Conservation (phyloP, 37 sponge, comb jelly and placozoan genomes). For the Halisarca cf. caerulea region DNA sequence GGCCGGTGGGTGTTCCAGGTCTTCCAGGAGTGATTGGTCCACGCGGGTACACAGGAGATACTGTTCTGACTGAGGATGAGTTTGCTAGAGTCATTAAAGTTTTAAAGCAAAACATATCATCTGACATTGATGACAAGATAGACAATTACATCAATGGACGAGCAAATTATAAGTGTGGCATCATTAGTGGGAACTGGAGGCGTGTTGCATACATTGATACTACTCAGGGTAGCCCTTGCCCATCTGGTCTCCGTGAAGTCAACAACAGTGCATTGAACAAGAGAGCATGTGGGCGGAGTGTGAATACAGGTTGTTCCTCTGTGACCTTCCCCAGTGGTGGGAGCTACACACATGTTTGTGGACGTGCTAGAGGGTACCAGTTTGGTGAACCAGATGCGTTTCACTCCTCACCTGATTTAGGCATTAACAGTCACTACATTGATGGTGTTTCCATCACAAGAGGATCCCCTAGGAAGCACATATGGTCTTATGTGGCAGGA, state of each 20-base stretch:
- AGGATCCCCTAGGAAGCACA: background rate
- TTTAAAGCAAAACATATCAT: background rate
- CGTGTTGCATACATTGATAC: background rate
- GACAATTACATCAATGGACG: no score
- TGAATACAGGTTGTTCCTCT: background rate
- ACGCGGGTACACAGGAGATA: background rate
- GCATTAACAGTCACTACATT: background rate
- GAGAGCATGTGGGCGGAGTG: background rate
- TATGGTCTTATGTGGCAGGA: conserved; percentile 11
- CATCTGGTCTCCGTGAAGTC: conserved; percentile 3
- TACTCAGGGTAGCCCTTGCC: background rate
- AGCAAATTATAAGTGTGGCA: no score
- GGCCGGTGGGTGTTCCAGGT: no score
- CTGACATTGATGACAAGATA: no score
- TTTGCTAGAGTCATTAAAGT: background rate
- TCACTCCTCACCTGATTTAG: background rate
- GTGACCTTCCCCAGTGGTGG: background rate
- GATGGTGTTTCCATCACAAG: conserved; percentile 16
- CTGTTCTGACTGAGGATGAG: background rate
- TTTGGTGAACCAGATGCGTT: background rate
- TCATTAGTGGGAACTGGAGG: conserved; percentile 16
- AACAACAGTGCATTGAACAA: no score
- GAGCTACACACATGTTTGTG: conserved; percentile 5
- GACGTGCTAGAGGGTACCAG: conserved; percentile 13
- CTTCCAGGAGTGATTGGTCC: background rate